Percentiles rank a stretch among this genome's conserved stretches.
phyloP scores from a whole-genome alignment of 2,113 vertebrate species.

The Chauna torquata region DNA sequence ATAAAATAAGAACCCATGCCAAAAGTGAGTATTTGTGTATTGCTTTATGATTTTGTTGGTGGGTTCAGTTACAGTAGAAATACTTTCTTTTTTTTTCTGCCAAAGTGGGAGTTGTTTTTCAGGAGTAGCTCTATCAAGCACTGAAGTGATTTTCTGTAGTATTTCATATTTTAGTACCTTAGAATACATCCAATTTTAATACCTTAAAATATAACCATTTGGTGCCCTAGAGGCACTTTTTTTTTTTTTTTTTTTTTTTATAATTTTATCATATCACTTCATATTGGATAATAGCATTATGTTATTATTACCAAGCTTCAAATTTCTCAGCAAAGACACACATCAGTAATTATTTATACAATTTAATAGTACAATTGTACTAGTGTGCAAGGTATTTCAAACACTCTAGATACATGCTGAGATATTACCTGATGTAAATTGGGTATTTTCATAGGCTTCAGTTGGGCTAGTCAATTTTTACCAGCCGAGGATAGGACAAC shows the following conservation, averaged over 20 bases:
- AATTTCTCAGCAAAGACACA: not conserved
- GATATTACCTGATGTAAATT: not conserved
- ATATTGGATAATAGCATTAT: not conserved
- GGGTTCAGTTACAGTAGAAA: not conserved
- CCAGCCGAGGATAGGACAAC: not conserved
- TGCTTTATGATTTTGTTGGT: not conserved
- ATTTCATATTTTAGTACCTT: not conserved
- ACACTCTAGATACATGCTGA: not conserved
- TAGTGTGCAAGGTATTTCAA: not conserved
- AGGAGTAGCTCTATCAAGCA: not conserved
- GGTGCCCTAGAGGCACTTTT: not conserved
- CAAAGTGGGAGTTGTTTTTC: rapidly evolving
- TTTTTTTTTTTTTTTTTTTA: not conserved
- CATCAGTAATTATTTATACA: not conserved
- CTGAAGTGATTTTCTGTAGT: not conserved
- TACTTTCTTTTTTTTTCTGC: not conserved
- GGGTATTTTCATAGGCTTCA: not conserved
- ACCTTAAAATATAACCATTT: not conserved
- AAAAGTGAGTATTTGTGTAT: not conserved
- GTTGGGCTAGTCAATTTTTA: not conserved
- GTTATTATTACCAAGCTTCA: not conserved
- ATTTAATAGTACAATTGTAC: not conserved
- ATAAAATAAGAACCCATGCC: not conserved
- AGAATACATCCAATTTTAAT: not conserved
- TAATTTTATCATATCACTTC: not conserved